phyloP scores from a whole-genome alignment of 53 echinoderm and acorn worm genomes.

The Echinarachnius parma region DNA sequence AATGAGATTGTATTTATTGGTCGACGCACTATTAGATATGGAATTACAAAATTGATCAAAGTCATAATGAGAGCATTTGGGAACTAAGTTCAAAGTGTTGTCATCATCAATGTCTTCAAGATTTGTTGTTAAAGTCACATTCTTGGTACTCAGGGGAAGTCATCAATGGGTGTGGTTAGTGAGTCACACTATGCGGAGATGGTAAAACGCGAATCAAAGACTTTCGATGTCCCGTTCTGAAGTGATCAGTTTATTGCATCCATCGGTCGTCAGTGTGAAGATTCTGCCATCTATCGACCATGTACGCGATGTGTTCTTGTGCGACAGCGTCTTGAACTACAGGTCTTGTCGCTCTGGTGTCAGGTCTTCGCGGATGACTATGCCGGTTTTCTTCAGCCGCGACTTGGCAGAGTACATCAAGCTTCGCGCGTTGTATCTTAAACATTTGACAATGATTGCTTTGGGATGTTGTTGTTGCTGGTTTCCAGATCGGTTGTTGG shows the following conservation, averaged over 20 bases:
- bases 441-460: not conserved
- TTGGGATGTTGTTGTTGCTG: not conserved
- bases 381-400: not conserved
- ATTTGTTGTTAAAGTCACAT: not conserved
- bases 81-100: not conserved
- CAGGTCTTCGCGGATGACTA: conserved; percentile 1
- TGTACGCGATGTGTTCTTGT: not conserved
- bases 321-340: conserved; percentile 3
- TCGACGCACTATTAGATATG: too few species aligned
- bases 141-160: too few species aligned
- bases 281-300: conserved; percentile 4
- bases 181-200: not conserved
- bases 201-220: too few species aligned
- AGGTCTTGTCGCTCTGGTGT: not conserved
- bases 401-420: not conserved
- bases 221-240: not conserved
- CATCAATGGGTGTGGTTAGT: too few species aligned
- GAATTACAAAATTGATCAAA: too few species aligned
- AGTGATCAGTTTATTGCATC: not conserved
- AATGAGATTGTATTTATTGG: conserved; percentile 4
- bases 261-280: conserved; percentile 1
- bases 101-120: not conserved
- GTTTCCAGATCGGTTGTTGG: too few species aligned
- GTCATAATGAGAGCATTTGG: too few species aligned
- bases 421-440: not conserved